Evolutionary conservation across 2,888 invertebrate genomes (phyloP).

Genomic region (Portevinia maculata): DNA sequence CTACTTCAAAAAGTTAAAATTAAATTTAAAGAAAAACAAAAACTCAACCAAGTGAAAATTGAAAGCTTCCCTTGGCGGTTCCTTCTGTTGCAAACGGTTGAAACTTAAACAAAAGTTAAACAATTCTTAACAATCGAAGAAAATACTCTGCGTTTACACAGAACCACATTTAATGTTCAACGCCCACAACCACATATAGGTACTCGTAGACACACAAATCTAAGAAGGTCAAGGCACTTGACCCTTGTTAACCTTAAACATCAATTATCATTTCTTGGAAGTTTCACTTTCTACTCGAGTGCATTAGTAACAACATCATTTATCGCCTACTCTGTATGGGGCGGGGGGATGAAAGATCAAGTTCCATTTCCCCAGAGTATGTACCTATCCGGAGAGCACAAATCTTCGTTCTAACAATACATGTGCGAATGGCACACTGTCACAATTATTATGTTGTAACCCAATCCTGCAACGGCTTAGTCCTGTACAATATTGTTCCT

Average conservation of each 20-base stretch:
- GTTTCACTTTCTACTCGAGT: constrained; percentile 68
- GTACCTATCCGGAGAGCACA: no score
- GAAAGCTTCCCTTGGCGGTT: constrained; percentile 14
- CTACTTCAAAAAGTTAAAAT: constrained; percentile 63
- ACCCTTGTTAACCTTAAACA: constrained; percentile 66
- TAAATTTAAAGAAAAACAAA: constrained; percentile 49
- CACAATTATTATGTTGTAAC: background rate
- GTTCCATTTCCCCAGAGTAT: constrained; percentile 31
- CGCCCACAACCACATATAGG: no score
- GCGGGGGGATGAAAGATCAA: constrained; percentile 23
- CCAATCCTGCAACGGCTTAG: no score
- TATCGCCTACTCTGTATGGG: constrained; percentile 39
- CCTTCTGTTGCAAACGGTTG: background rate
- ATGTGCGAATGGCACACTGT: background rate
- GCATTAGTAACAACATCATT: constrained; percentile 61
- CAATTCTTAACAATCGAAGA: constrained; percentile 2
- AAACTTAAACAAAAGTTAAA: constrained; percentile 28
- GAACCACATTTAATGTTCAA: constrained; percentile 39
- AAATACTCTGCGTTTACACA: constrained; percentile 19
- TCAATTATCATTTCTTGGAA: constrained; percentile 63
- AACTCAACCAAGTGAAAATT: constrained; percentile 47
- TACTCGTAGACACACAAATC: constrained; percentile 33
- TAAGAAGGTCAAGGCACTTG: constrained; percentile 54
- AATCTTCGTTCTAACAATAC: constrained; percentile 35
- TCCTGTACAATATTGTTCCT: background rate